Percentiles rank a stretch among this genome's conserved stretches.
phyloP scores from a whole-genome alignment of 2,797 vertebrate genomes.

The Amazonetta brasiliensis region DNA sequence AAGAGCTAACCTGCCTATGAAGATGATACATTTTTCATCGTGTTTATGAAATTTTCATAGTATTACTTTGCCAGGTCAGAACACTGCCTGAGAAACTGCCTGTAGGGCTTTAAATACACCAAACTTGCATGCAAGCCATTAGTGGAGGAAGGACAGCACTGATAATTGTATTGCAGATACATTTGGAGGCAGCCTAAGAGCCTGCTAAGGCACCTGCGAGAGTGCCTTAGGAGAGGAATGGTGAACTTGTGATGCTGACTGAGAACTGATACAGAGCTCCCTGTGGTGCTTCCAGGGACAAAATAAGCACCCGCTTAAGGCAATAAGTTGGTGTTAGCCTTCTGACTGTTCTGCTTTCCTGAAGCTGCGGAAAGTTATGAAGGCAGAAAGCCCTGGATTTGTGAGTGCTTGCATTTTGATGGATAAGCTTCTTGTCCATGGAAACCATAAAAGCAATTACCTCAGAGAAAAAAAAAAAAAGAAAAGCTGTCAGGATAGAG shows the following conservation, averaged over 20 bases:
- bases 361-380: background rate
- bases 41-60: background rate
- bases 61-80: background rate
- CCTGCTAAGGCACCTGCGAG: background rate
- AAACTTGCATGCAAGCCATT: background rate
- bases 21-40: background rate
- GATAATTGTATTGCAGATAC: background rate
- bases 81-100: background rate
- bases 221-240: background rate
- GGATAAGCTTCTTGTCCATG: background rate
- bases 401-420: background rate
- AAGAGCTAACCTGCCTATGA: background rate
- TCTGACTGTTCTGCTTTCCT: background rate
- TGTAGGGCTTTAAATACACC: background rate
- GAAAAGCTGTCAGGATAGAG: background rate
- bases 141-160: background rate
- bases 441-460: background rate
- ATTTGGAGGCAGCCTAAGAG: background rate
- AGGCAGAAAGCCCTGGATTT: background rate
- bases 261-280: background rate
- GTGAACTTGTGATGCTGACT: background rate
- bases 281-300: background rate
- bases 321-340: background rate
- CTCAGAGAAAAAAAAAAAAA: background rate
- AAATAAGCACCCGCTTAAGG: background rate